Evolutionary conservation across 2,797 vertebrate genomes (phyloP).

Genomic region (Pseudotriccus pelzelni): DNA sequence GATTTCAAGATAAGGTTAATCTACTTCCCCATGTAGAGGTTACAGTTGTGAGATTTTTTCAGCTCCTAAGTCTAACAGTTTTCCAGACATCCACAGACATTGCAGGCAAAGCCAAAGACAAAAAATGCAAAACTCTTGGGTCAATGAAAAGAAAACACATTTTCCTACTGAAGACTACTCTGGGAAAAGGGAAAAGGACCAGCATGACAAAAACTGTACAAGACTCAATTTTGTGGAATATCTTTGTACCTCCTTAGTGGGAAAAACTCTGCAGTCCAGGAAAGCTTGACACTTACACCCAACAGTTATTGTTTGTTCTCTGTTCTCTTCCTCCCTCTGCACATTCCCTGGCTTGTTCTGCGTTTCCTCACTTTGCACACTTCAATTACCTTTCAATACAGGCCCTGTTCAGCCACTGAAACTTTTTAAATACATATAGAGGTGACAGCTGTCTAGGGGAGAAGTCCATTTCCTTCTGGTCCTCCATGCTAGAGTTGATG

Average conservation of each 20-base stretch:
- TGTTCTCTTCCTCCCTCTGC: neutral
- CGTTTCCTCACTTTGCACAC: neutral
- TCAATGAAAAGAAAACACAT: neutral
- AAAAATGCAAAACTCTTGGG: rapidly evolving
- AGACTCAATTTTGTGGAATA: neutral
- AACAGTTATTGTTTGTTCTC: neutral
- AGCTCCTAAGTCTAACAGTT: neutral
- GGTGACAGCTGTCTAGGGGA: neutral
- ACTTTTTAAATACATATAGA: neutral
- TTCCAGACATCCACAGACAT: neutral
- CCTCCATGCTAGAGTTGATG: neutral
- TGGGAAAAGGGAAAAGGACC: neutral
- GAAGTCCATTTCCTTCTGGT: neutral
- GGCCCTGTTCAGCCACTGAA: neutral
- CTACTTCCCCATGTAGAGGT: neutral
- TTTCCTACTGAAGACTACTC: neutral
- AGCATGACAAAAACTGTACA: neutral
- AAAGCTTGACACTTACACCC: neutral
- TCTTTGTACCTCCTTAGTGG: neutral
- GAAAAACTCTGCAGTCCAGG: neutral
- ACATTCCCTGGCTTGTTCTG: neutral
- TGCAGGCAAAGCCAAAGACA: neutral
- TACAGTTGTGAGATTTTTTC: neutral
- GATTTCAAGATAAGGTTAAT: neutral
- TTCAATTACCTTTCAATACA: neutral